Evolutionary conservation across 1,140 invertebrate species (phyloP), one percentile per base, ranked within the genome.

Genomic region (Leptopilina boulardi): DNA sequence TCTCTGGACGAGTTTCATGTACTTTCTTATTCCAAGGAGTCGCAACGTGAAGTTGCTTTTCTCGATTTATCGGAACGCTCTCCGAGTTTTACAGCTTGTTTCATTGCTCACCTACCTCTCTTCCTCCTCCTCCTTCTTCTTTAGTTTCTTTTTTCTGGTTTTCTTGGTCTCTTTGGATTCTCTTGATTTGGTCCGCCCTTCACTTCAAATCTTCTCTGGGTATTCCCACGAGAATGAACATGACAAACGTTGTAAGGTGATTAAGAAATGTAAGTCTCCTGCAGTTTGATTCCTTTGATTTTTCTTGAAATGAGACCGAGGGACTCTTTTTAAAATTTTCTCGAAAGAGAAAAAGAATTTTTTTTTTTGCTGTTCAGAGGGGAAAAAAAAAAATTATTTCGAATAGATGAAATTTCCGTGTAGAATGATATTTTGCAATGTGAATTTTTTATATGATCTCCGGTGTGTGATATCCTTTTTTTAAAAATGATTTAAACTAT

Each of bases 21-120:
- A 66, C 59, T 66, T 26, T 66, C 23, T 30, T 66, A 66, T 66
- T 66, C 59, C 59, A 34, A 66, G 59, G 59, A 66, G 59, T 30
- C 59, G 59, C 23, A 66, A 66, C 13, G 59, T 66, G 59, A 66
- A 66, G 59, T 30, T 66, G 26, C 26, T 66, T 30, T 51, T 66
- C 59, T 66, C 26, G 59, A 66, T 66, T 66, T 66, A 66, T 66
- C 23, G 59, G 26, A 66, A 66, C 59, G 59, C 23, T 15, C 26
- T 30, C 21, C 26, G 23, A 66, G 13, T 66, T 66, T 66, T 66
- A 30, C 59, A 26, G 59, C 59, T 66, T 34, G 59, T 66, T 66
- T 34, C 59, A 66, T 66, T 66, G 59, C 23, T 54, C 51, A 54
- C 51, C 18, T 21, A 9, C 51, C 13, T 18, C 15, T 11, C 47